Evolutionary conservation across 2,797 vertebrate genomes (phyloP).

Genomic region (Chaetodon trifasciatus): DNA sequence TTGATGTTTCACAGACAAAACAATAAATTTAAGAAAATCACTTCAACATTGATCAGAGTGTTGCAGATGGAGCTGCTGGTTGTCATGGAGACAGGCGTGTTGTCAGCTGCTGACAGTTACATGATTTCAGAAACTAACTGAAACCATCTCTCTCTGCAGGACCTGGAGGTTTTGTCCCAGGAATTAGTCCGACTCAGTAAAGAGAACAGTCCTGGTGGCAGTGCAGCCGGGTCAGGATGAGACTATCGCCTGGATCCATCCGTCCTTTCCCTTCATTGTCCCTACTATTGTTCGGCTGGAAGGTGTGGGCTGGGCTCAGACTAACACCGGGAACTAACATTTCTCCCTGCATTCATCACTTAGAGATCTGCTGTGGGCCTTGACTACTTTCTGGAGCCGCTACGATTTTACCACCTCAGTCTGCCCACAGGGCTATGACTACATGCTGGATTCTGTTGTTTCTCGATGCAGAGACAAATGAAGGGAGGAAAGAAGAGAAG

Average conservation of each 20-base stretch:
- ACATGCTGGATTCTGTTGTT: slow-evolving; percentile 46
- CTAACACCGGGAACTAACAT: slow-evolving; percentile 44
- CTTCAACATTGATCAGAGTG: no score
- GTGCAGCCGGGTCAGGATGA: slow-evolving; percentile 64
- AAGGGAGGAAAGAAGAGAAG: not conserved
- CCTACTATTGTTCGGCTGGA: slow-evolving; percentile 15
- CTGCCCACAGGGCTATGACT: slow-evolving; percentile 21
- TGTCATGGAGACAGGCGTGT: not conserved
- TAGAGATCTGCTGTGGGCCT: slow-evolving; percentile 22
- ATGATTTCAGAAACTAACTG: not conserved
- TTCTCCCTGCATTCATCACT: not conserved
- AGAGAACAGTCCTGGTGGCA: slow-evolving; percentile 60
- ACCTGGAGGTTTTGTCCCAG: slow-evolving; percentile 89
- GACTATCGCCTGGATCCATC: slow-evolving; percentile 43
- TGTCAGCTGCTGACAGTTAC: not conserved
- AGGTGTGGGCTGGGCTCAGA: slow-evolving; percentile 26
- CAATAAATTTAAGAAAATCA: no score
- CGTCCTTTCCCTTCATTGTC: slow-evolving; percentile 13
- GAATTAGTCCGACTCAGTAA: slow-evolving; percentile 90
- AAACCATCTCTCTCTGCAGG: slow-evolving; percentile 71
- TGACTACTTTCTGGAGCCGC: slow-evolving; percentile 19
- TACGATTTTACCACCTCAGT: slow-evolving; percentile 20
- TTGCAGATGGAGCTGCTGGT: not conserved
- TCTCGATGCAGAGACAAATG: not conserved
- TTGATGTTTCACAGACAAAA: no score